These are phyloP conservation scores for Tetramorium parvispinum DNA, from an alignment of 1,140 invertebrate species.

Conservation along the genomic window DNA sequence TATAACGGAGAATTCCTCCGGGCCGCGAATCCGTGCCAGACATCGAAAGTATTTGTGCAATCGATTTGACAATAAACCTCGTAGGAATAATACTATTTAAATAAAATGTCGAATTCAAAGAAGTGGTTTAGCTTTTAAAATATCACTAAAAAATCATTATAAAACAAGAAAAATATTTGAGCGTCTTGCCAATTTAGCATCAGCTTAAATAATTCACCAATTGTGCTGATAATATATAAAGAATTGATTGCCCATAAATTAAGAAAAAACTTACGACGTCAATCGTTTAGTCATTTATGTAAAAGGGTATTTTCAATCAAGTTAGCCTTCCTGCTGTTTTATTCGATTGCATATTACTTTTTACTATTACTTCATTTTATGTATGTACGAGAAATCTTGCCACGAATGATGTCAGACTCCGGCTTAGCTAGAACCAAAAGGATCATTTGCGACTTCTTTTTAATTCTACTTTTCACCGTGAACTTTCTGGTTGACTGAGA, in stretches of 20 bases:
- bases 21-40: background rate
- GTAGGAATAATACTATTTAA: background rate
- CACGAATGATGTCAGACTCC: background rate
- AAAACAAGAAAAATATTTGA: background rate
- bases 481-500: conserved; percentile 24
- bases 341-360: background rate
- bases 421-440: conserved; percentile 7
- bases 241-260: background rate
- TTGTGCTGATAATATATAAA: background rate
- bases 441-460: conserved; percentile 23
- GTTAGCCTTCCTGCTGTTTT: background rate
- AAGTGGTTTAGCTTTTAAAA: background rate
- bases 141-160: too few relatives aligned
- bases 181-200: background rate
- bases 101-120: background rate
- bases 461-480: background rate
- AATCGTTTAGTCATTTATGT: background rate
- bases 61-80: background rate
- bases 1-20: conserved; percentile 12
- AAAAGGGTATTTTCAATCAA: background rate
- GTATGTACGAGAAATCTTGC: background rate
- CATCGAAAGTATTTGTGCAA: background rate
- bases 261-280: background rate
- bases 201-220: background rate
- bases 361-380: conserved; percentile 20